Conservation (phyloP, 2,113 vertebrate genomes). For the Mormoops blainvillei region DNA sequence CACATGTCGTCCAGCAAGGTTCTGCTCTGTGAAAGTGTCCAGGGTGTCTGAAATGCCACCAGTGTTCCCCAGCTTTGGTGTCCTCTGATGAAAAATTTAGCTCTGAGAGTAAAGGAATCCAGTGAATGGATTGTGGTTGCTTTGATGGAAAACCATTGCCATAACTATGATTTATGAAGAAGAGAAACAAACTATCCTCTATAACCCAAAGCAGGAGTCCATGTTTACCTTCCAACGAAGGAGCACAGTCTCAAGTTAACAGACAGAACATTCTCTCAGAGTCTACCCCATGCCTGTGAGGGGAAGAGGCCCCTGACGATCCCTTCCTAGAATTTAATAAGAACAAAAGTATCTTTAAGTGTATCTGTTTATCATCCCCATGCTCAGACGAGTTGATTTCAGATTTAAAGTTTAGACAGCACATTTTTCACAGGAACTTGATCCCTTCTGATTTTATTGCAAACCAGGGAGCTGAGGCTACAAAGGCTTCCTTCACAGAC, state of each 20-base stretch:
- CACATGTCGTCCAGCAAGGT: not conserved
- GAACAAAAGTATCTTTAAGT: not conserved
- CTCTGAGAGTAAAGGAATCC: fast-evolving
- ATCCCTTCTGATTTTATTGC: slow-evolving; percentile 36
- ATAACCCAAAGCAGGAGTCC: fast-evolving
- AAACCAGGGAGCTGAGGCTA: slow-evolving; percentile 32
- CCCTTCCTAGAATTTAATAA: not conserved
- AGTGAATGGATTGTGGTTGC: not conserved
- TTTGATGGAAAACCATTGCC: not conserved
- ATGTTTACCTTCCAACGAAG: not conserved
- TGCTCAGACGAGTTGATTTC: not conserved
- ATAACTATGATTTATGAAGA: not conserved
- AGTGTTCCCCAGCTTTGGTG: not conserved
- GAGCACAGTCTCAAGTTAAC: not conserved
- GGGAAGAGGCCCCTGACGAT: not conserved
- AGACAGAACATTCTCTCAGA: not conserved
- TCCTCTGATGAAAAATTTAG: not conserved
- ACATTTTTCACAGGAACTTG: not conserved
- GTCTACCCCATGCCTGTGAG: fast-evolving
- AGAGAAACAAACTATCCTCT: not conserved
- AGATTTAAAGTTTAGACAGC: slow-evolving; percentile 28
- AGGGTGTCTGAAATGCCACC: not conserved
- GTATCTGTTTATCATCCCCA: not conserved
- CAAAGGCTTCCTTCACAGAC: slow-evolving; percentile 54
- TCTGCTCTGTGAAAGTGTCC: not conserved